Evolutionary conservation across 2,797 vertebrate genomes (phyloP), one percentile per base, ranked within the genome.

Genomic region (Loriculus beryllinus): DNA sequence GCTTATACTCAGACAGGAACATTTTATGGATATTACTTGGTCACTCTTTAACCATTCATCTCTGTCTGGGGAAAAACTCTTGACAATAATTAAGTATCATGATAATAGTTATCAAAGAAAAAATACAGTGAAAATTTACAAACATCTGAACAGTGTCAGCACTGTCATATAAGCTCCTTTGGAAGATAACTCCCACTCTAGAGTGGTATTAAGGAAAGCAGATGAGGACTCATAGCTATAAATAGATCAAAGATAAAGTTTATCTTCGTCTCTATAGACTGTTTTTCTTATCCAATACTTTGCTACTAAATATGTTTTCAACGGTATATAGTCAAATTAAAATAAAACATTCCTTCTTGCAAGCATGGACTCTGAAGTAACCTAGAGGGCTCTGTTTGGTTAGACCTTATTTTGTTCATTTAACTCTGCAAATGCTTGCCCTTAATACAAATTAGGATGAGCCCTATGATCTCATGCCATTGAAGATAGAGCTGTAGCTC

Each of bases 121-220:
- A 48, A 63, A 67, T 45, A 29, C 0, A 65, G 42, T 48, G 59
- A 86, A 79, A 84, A 92, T 80, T 40, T 68, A 52, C n/a, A 63
- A 80, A 62, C 8, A 8, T 60, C 82, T 79, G 56, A 81, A 20
- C 40, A 68, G 82, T 67, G 85, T 64, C 80, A 89, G 78, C 51
- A 16, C 35, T 78, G 54, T 43, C 57, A 43, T 2, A 37, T 86
- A 92, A 96, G 87, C 91, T 91, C 28, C 94, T 95, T 95, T 88
- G 37, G 62, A 85, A 92, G 85, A 17, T n/a, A 95, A 88, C 14
- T 69, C 86, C 85, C 72, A 87, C 67, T 51, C 17, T 57, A 45
- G 17, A 69, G 31, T 4, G 8, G 94, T 35, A 95, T 95, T 95
- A 96, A 82, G 72, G 51, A 91, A 92, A 96, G 91, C 62, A 88